Evolutionary conservation across 2,113 vertebrate species (phyloP), one percentile per base, ranked within the genome.

Genomic region (Daphoenositta chrysoptera): DNA sequence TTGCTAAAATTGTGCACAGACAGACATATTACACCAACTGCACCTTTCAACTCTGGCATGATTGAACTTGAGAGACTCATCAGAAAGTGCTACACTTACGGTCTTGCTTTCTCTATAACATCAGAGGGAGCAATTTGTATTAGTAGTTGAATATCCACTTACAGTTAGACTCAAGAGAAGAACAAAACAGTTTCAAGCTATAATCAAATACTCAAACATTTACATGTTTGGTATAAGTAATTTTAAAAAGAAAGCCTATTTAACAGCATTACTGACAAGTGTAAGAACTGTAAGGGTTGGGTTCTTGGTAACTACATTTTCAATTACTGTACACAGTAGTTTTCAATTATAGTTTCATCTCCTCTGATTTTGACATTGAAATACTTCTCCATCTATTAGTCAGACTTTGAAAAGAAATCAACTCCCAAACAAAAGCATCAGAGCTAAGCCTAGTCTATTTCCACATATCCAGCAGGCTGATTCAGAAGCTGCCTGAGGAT

Each of bases 351-450:
- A 70, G 30, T 86, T 93, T 70, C 44, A 15, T n/a, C 19, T 71
- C 24, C 51, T 83, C 63, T 65, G 45, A n/a, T 90, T 93, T 85
- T 80, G 85, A 66, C 83, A 64, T 37, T 70, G 56, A 89, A 92
- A 87, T 93, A 90, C 22, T 70, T 86, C 84, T 89, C 2, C 3
- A 15, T 73, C 22, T 39, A 60, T 93, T 90, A 73, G 33, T 86
- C 87, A 96, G 86, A 81, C 71, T 86, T 58, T 89, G 79, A 86
- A 89, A 83, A 95, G 37, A 94, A 94, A 86, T 83, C 71, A 89
- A 10, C 35, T 90, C 47, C n/a, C 51, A 64, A 72, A 86, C 56
- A 92, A 83, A 88, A 71, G 26, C 48, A 81, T 66, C 35, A 86
- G 40, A 77, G 33, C 47, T 87, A 51, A 94, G 44, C 35, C 44